Base-by-base conservation (phyloP, 2,113 vertebrate species). In the Nothoprocta pentlandii region DNA sequence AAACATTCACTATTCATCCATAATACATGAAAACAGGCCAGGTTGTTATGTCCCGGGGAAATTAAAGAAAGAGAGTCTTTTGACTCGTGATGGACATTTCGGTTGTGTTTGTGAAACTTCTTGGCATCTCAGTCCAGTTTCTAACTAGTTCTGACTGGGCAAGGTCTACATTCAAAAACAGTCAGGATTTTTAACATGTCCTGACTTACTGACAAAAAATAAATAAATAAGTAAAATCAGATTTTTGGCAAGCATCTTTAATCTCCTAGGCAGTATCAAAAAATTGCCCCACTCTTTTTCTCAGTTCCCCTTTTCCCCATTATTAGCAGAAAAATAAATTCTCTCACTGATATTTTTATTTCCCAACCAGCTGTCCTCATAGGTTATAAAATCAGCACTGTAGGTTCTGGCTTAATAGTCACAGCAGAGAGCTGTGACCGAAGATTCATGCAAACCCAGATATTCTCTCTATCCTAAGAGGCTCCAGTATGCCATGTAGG, bases 31-130 rank as follows among this genome's bases (percentile, higher is more conserved):
- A 88, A 73, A 47, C 0, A 8, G 41, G 83, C 90, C 90, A 95
- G 74, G 88, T 89, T 95, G 74, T 51, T 87, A 71, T 85, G 88
- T 93, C 83, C 83, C 0, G 9, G 66, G 77, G 90, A 95, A 93
- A 95, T 80, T 75, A 12, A 41, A 78, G 89, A 88, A 94, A 90
- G 11, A n/a, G 11, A 32, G 54, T 69, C 85, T 53, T 79, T 59
- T 92, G 90, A 94, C 82, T 97, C 1, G 3, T 89, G 92, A 90
- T 81, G 92, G 88, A 93, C 88, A 41, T 81, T 71, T 76, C 75
- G 1, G 2, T 90, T 69, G 17, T 92, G 75, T 86, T 94, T 79
- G n/a, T 85, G 94, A 90, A 90, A 82, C 54, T 79, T 10, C n/a
- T 92, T 93, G 86, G 36, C 83, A 92, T 62, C 53, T 90, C 67